Percentiles rank a stretch among this genome's conserved stretches.
phyloP scores from a whole-genome alignment of 2,888 invertebrate species.

The Pseudococcus viburni region DNA sequence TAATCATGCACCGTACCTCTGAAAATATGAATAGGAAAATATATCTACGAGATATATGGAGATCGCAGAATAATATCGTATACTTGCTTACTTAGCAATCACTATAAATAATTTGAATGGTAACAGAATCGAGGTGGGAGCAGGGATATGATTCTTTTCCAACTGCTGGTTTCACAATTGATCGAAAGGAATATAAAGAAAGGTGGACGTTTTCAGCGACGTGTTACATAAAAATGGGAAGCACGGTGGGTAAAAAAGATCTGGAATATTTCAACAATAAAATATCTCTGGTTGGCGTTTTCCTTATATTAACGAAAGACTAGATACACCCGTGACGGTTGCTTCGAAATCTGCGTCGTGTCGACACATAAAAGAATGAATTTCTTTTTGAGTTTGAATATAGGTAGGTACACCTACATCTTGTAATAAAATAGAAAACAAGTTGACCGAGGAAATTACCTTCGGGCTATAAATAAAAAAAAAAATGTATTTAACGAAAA shows the following conservation, averaged over 20 bases:
- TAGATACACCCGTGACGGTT: not conserved
- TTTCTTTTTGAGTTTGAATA: not conserved
- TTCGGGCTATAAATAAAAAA: not conserved
- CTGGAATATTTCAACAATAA: slow-evolving; percentile 8
- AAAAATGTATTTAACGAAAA: not conserved
- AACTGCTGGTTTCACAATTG: not conserved
- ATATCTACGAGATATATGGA: no score
- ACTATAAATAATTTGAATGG: not conserved
- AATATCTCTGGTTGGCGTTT: not conserved
- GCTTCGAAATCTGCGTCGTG: not conserved
- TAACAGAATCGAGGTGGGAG: not conserved
- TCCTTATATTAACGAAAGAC: not conserved
- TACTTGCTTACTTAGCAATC: not conserved
- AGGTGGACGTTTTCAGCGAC: not conserved
- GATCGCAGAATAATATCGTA: no score
- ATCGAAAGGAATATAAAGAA: not conserved
- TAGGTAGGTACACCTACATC: not conserved
- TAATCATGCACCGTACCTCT: no score
- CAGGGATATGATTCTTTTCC: not conserved
- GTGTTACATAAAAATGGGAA: not conserved
- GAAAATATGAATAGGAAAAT: no score
- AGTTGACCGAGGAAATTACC: not conserved
- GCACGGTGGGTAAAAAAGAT: not conserved
- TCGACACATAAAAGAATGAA: not conserved
- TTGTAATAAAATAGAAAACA: not conserved